phyloP scores from a whole-genome alignment of 2,888 invertebrate genomes.

The Taphrorychus bicolor region DNA sequence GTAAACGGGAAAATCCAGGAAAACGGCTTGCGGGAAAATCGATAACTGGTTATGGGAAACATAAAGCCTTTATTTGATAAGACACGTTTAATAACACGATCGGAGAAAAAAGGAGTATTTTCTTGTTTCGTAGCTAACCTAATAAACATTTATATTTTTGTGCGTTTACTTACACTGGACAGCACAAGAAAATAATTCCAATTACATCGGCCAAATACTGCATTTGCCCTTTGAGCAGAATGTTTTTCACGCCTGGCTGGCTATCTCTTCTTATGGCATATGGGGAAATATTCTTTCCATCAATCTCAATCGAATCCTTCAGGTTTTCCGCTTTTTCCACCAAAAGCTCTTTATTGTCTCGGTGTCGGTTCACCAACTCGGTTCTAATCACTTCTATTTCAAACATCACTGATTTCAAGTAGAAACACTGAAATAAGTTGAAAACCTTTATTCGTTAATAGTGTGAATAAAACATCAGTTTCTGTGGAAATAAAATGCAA shows the following conservation, averaged over 20 bases:
- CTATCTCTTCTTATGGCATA: conserved; percentile 56
- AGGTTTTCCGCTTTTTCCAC: conserved; percentile 35
- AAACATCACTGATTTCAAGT: conserved; percentile 83
- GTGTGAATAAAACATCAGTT: too few relatives aligned
- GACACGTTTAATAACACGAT: too few relatives aligned
- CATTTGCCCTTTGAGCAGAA: conserved; percentile 87
- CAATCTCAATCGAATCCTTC: conserved; percentile 49
- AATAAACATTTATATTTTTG: not conserved
- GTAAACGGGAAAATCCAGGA: not conserved
- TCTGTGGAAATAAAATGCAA: too few relatives aligned
- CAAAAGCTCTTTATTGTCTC: conserved; percentile 10
- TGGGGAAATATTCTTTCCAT: conserved; percentile 55
- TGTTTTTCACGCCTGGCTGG: conserved; percentile 70
- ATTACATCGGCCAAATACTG: conserved; percentile 81
- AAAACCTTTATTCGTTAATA: not conserved
- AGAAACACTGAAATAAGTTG: conserved; percentile 66
- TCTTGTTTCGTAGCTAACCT: not conserved
- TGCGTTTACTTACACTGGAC: conserved; percentile 75
- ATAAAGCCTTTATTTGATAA: too few relatives aligned
- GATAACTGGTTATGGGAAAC: not conserved
- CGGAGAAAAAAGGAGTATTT: too few relatives aligned
- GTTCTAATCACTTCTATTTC: conserved; percentile 78
- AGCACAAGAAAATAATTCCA: conserved; percentile 84
- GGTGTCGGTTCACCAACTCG: conserved; percentile 45
- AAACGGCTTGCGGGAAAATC: not conserved